Evolutionary conservation across 1,140 invertebrate genomes (phyloP), one percentile per base, ranked within the genome.

Genomic region (Brachionus calyciflorus): DNA sequence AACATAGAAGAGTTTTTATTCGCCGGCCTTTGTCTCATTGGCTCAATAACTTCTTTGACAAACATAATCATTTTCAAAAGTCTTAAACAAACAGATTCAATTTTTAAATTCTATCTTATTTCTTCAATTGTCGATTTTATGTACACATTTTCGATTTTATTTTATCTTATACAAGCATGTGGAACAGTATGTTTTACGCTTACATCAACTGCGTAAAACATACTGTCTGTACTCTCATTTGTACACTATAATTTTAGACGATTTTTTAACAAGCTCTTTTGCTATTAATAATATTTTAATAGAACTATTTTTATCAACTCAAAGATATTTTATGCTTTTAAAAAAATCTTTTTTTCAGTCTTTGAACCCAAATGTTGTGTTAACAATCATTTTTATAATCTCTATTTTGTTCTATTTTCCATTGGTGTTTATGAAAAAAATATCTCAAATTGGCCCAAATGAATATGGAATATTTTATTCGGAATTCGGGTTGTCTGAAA

Each of bases 41-140:
- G 57, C 17, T 26, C 37, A 26, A 5, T 37, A 9, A 63, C 57
- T 40, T 63, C 57, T 40, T 3, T 63, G 3, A n/a, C 40, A 21
- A 63, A 63, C 26, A 14, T 24, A 19, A 63, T 37, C 21, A 14
- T 63, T 5, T 63, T 63, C 26, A 19, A 9, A 17, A 37, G 19
- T 37, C n/a, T 41, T 9, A 41, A 17, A 12, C 7, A 40, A 24
- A 63, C 14, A 63, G 57, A 63, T 19, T 37, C 30, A 63, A 40
- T 63, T 63, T 63, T n/a, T 26, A 63, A 44, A 63, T 63, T 63
- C 24, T 63, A 63, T 63, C 17, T 63, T 40, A 26, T 63, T 40
- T 63, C 57, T 9, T 37, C 57, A 6, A 17, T 63, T 40, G 21
- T 37, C 40, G 57, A 63, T 41, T 63, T 40, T 63, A 40, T 37